A percentile compares a stretch with the other conserved stretches of the same genome.
These are phyloP conservation scores for Azorinus chamasolen DNA, from an alignment of 2,888 invertebrate genomes.

Conservation along the genomic window DNA sequence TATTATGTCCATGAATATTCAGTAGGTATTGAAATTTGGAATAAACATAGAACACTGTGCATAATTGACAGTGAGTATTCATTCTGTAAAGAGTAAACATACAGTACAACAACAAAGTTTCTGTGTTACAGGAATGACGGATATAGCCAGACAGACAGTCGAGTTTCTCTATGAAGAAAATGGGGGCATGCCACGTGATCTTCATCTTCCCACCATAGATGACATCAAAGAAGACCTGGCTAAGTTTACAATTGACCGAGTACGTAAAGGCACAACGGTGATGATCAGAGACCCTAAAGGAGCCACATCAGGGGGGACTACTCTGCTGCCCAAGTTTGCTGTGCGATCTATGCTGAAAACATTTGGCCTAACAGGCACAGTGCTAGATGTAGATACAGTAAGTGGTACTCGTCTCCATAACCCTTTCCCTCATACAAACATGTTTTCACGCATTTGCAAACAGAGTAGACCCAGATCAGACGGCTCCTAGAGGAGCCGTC, in stretches of 20 bases:
- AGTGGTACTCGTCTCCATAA: slow-evolving; percentile 14
- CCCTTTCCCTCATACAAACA: too few relatives aligned
- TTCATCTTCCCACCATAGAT: slow-evolving; percentile 86
- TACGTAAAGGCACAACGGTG: slow-evolving; percentile 85
- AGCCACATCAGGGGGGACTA: slow-evolving; percentile 70
- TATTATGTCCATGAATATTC: too few relatives aligned
- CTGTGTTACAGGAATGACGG: slow-evolving; percentile 84
- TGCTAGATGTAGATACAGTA: slow-evolving; percentile 85
- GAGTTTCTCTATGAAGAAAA: slow-evolving; percentile 87
- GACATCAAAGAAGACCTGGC: slow-evolving; percentile 86
- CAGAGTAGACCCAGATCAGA: too few relatives aligned
- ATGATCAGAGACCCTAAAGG: slow-evolving; percentile 79
- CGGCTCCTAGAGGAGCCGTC: too few relatives aligned
- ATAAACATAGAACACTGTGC: too few relatives aligned
- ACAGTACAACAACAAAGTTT: too few relatives aligned
- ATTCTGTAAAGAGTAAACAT: too few relatives aligned
- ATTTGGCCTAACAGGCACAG: slow-evolving; percentile 86
- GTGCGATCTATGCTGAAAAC: slow-evolving; percentile 85
- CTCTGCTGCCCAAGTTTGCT: slow-evolving; percentile 84
- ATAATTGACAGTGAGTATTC: too few relatives aligned
- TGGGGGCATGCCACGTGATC: slow-evolving; percentile 86
- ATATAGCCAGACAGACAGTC: slow-evolving; percentile 86
- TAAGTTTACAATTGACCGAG: slow-evolving; percentile 86
- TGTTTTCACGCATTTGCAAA: too few relatives aligned
- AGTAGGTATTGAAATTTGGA: too few relatives aligned